Base-by-base conservation (phyloP, 2,888 invertebrate species). In the Selenia dentaria region DNA sequence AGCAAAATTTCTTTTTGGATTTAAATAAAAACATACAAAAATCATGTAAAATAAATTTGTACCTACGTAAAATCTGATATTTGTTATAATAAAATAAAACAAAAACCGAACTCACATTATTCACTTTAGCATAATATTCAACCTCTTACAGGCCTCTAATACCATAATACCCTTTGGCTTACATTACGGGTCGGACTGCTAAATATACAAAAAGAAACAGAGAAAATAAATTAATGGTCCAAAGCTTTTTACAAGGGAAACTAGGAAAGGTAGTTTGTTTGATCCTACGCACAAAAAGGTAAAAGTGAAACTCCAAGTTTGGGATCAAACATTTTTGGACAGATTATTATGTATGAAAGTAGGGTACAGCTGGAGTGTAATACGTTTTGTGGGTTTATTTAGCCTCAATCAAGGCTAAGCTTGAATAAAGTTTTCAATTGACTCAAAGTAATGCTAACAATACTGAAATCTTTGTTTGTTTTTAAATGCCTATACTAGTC, bases 131-230 rank as follows among this genome's bases (percentile, higher is more conserved):
- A 35, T 11, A 40, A 46, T 46, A 46, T 40, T 46, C 35, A 46
- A 20, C 31, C 14, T 11, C 14, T 40, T 5, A 13, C 26, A 11
- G 13, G 11, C 13, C 11, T 16, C 33, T 40, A 31, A 46, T 40
- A 35, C 41, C 11, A 16, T 47, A 47, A 47, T 47, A 41, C 41
- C 41, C 40, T 41, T 41, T 41, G 40, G 34, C 46, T 37, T 41
- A 32, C 41, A 24, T 47, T 33, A 47, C 26, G 26, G 31, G 14
- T 36, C 29, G 20, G 31, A 36, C 34, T 20, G 41, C 40, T 41
- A 47, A 41, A 37, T 37, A 18, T 28, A 41, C 32, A 40, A 35
- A 40, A 40, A 47, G 32, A 36, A 32, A 37, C 36, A 40, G 14
- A 11, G 46, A 40, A n/a, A n/a, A 37, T 41, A 41, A 47, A 47